Percentiles rank a stretch among this genome's conserved stretches.
phyloP scores from a whole-genome alignment of 2,888 invertebrate genomes.

The Neocrepidodera transversa region DNA sequence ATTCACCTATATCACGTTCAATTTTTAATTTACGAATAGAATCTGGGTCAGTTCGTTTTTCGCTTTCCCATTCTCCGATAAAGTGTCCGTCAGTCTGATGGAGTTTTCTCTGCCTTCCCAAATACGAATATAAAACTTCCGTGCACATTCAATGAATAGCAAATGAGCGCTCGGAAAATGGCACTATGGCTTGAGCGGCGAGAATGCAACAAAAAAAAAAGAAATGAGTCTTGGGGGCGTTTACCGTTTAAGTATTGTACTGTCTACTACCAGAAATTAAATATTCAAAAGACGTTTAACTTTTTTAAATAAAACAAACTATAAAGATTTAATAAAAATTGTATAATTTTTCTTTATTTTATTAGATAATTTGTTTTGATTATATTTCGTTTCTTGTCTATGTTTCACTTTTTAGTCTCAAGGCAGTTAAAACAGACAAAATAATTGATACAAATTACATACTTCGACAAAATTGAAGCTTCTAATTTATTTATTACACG shows the following conservation, averaged over 20 bases:
- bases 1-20: slow-evolving; percentile 8
- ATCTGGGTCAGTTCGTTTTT: slow-evolving; percentile 27
- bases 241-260: neutral
- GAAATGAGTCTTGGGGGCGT: neutral
- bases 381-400: too few relatives aligned
- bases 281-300: too few relatives aligned
- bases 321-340: too few relatives aligned
- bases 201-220: neutral
- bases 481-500: too few relatives aligned
- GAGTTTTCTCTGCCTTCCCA: slow-evolving; percentile 19
- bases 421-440: too few relatives aligned
- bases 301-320: too few relatives aligned
- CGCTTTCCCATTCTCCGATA: slow-evolving; percentile 19
- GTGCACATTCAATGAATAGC: slow-evolving; percentile 33
- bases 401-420: too few relatives aligned
- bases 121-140: slow-evolving; percentile 30
- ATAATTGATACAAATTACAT: too few relatives aligned
- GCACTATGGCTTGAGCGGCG: neutral
- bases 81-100: slow-evolving; percentile 27
- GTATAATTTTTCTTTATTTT: too few relatives aligned
- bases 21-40: slow-evolving; percentile 30
- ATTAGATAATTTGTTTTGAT: too few relatives aligned
- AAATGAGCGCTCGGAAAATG: slow-evolving; percentile 30
- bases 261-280: too few relatives aligned
- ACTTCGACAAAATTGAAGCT: too few relatives aligned